Conservation (phyloP, 2,888 invertebrate genomes). For the Drosophila nr. medialis region DNA sequence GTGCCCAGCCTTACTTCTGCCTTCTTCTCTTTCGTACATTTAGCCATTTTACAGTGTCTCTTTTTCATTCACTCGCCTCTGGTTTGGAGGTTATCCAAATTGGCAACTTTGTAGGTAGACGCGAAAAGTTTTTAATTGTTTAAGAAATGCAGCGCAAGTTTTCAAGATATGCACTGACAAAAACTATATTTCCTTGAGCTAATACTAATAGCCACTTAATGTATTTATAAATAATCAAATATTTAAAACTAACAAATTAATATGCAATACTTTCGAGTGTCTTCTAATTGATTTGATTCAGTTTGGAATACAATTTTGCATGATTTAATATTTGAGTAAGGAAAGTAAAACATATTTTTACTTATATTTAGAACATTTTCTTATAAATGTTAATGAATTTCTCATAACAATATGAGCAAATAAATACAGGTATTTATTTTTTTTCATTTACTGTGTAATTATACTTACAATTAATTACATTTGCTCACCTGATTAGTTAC, state of each 20-base stretch:
- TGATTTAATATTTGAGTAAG: not conserved
- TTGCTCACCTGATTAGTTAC: not conserved
- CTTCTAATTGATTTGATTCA: not conserved
- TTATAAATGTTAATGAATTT: not conserved
- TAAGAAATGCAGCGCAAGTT: constrained; percentile 60
- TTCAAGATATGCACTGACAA: constrained; percentile 40
- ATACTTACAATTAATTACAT: not conserved
- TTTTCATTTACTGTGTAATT: not conserved
- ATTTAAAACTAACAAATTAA: not conserved
- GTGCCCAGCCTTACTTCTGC: constrained; percentile 11
- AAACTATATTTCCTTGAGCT: not conserved
- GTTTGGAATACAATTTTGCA: not conserved
- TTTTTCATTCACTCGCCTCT: constrained; percentile 44
- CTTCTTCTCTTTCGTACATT: constrained; percentile 20
- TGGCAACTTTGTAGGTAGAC: constrained; percentile 77
- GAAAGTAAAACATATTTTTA: not conserved
- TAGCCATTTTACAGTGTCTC: constrained; percentile 51
- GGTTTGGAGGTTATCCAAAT: constrained; percentile 77
- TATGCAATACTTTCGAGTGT: not conserved
- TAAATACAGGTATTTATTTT: not conserved
- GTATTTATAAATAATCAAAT: not conserved
- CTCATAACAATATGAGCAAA: not conserved
- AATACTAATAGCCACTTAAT: not conserved
- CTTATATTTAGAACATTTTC: not conserved
- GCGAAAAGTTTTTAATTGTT: constrained; percentile 75